Base-by-base conservation (phyloP, 2,888 invertebrate genomes). In the Crematogaster levior region DNA sequence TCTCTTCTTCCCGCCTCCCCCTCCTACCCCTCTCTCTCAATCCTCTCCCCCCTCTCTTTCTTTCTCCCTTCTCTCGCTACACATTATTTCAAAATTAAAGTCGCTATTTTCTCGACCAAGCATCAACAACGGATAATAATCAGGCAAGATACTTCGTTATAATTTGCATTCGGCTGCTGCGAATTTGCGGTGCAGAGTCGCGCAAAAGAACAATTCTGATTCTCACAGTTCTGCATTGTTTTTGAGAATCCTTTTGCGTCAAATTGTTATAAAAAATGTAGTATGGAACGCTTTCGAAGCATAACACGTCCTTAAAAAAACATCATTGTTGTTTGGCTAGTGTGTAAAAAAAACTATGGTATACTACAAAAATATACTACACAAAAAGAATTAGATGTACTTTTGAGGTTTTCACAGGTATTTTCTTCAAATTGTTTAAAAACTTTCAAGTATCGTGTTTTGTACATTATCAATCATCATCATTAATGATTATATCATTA, bases 61-160 rank as follows among this genome's bases (percentile, higher is more conserved):
- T 48, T 61, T 40, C 51, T 46, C 30, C 21, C 53, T 27, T 1
- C 48, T 37, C 18, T 40, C 37, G 51, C 51, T 21, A 56, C 46
- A 58, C 61, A 51, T 70, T 66, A 73, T 83, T 80, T 51, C 40
- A 66, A 56, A 65, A 83, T 83, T 83, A 73, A 72, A 73, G 15
- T n/a, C 4, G 30, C 21, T 51, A 18, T 56, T 30, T 40, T 40
- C 40, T 51, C 21, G 51, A 27, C 48, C 34, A 46, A 1, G 4
- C 18, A 40, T 60, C 58, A 79, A 72, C 40, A 34, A 34, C 0
- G 46, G 15, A 65, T 58, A 30, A 75, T 48, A 75, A 66, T 37
- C n/a, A 15, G n/a, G 34, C 27, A 15, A 53, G 27, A 75, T 65
- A 65, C 40, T 75, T 7, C 30, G 3, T 58, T 15, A 9, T 51